Evolutionary conservation across 2,888 invertebrate genomes (phyloP).

Genomic region (Germaria angustata): DNA sequence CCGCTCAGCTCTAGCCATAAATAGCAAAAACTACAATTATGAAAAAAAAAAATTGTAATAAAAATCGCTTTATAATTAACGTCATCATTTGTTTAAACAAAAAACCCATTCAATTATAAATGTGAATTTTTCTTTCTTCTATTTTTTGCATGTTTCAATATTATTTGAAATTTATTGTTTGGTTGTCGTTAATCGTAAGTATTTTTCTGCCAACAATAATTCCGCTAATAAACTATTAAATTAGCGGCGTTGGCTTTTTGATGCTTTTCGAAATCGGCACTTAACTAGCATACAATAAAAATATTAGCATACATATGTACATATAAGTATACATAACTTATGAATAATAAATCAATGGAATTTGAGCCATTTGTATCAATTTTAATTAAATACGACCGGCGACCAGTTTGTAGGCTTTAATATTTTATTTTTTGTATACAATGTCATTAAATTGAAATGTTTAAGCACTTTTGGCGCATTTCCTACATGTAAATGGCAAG

Average conservation of each 20-base stretch:
- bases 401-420: too few relatives aligned
- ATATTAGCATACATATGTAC: neutral
- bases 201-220: conserved; percentile 3
- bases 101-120: conserved; percentile 29
- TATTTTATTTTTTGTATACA: neutral
- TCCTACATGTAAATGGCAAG: neutral
- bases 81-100: conserved; percentile 37
- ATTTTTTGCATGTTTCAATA: neutral
- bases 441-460: neutral
- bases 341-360: conserved; percentile 3
- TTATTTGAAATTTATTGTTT: conserved; percentile 27
- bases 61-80: conserved; percentile 54
- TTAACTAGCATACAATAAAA: neutral
- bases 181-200: neutral
- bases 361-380: neutral
- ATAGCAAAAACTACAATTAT: conserved; percentile 10
- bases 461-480: neutral
- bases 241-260: conserved; percentile 17
- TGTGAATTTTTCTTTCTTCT: conserved; percentile 13
- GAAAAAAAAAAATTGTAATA: too few relatives aligned
- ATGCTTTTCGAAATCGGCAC: neutral
- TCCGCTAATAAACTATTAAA: conserved; percentile 18
- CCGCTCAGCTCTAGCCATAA: neutral
- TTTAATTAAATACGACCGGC: neutral
- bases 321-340: neutral